phyloP scores from a whole-genome alignment of 2,797 vertebrate species.

The Sebastes matsubarae region DNA sequence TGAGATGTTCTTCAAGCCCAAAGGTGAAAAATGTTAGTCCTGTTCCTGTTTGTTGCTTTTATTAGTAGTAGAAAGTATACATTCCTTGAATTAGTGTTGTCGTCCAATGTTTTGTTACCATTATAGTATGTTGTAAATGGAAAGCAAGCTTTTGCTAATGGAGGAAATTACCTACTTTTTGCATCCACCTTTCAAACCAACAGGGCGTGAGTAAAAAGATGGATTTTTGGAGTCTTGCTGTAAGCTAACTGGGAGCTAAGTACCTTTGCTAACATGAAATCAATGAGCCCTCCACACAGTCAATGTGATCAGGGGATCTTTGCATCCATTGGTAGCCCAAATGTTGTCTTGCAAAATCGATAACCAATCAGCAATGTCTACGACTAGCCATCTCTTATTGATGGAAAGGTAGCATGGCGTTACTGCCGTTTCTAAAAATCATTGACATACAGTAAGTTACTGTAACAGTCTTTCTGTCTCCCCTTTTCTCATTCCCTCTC shows the following conservation, averaged over 20 bases:
- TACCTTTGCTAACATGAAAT: conserved; percentile 13
- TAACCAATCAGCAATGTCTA: conserved; percentile 13
- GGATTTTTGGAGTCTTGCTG: not conserved
- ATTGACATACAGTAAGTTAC: not conserved
- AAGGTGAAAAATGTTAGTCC: not conserved
- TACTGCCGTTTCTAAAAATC: not conserved
- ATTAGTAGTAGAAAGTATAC: not conserved
- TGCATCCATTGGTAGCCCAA: not conserved
- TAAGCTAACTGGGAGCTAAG: conserved; percentile 3
- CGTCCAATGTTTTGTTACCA: not conserved
- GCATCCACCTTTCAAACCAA: not conserved
- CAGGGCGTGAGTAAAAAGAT: not conserved
- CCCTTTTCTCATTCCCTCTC: rapidly evolving
- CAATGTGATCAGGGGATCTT: not conserved
- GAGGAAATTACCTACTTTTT: not conserved
- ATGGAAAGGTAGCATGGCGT: not conserved
- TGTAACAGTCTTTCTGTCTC: not conserved
- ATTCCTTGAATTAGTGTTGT: not conserved
- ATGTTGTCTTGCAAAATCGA: conserved; percentile 22
- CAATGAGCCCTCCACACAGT: not conserved
- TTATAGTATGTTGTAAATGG: not conserved
- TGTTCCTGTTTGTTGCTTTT: not conserved
- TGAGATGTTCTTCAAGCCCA: not conserved
- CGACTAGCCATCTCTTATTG: not conserved
- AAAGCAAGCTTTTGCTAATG: not conserved